Percentiles rank a stretch among this genome's conserved stretches.
These are phyloP conservation scores for Noctua janthe DNA, from an alignment of 2,888 invertebrate species.

Conservation along the genomic window DNA sequence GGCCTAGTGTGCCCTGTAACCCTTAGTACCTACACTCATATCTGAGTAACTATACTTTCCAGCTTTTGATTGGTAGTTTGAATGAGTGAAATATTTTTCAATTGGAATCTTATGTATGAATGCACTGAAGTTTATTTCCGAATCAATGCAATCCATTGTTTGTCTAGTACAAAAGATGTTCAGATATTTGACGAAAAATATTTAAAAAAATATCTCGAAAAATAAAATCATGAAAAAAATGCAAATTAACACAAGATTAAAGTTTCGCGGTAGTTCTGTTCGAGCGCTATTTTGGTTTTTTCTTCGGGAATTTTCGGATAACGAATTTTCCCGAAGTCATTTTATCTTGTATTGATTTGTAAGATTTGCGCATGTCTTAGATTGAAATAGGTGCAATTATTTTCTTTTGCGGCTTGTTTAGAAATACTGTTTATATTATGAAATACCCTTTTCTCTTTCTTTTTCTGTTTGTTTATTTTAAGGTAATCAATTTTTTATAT, in stretches of 20 bases:
- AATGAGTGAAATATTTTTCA: slow-evolving; percentile 40
- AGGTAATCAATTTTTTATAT: background rate
- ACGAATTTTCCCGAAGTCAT: slow-evolving; percentile 1
- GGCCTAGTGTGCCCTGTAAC: slow-evolving; percentile 5
- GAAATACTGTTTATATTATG: slow-evolving; percentile 39
- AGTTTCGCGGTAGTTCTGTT: background rate
- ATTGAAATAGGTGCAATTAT: slow-evolving; percentile 69
- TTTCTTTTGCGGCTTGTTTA: slow-evolving; percentile 59
- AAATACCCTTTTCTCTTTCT: background rate
- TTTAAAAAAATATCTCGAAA: slow-evolving; percentile 9
- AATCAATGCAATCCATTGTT: slow-evolving; percentile 47
- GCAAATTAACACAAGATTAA: slow-evolving; percentile 40
- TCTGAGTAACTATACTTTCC: slow-evolving; percentile 38
- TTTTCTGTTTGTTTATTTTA: background rate
- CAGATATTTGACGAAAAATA: slow-evolving; percentile 20
- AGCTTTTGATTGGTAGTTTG: slow-evolving; percentile 46
- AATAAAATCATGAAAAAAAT: slow-evolving; percentile 6
- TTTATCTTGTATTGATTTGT: slow-evolving; percentile 50
- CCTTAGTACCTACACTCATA: slow-evolving; percentile 28
- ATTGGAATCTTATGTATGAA: slow-evolving; percentile 33
- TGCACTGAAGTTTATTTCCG: slow-evolving; percentile 22
- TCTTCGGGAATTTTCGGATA: background rate
- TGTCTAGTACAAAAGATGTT: slow-evolving; percentile 49
- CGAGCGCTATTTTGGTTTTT: slow-evolving; percentile 22
- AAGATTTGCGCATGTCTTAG: slow-evolving; percentile 48